Evolutionary conservation across 2,113 vertebrate genomes (phyloP), one percentile per base, ranked within the genome.

Genomic region (Archilochus colubris): DNA sequence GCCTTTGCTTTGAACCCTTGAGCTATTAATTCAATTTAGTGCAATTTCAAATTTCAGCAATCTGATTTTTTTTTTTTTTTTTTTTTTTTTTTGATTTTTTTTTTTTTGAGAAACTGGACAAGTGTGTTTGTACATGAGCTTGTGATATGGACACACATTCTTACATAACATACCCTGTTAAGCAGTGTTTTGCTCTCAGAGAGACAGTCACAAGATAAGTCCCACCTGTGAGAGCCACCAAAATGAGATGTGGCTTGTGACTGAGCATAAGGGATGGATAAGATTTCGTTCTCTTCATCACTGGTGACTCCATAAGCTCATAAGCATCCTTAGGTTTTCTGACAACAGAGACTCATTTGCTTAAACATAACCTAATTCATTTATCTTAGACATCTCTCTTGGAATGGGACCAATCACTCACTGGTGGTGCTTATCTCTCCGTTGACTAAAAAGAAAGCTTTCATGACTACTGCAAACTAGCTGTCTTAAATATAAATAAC

Each of bases 371-470:
- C 8, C 30, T 58, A 54, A 23, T 78, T 82, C 4, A 0, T 78
- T 78, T 69, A 12, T 57, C 20, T 40, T 44, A 30, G 31, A 16
- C 5, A 6, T 53, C 59, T 84, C 5, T 40, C 23, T 69, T 68
- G 43, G n/a, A 70, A 31, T 18, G 23, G 21, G 28, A 40, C 15
- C 27, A 14, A 0, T 22, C 2, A 0, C 17, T 70, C 16, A 33
- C 21, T 51, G 43, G 6, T 33, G 17, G 21, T 36, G 6, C n/a
- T 77, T 68, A 22, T 68, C 68, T 82, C 33, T 59, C 31, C 57
- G 23, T 36, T 36, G 54, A 80, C 58, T 86, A 12, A 68, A 82
- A 36, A 15, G 6, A 44, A 86, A 72, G 12, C 31, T 43, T 86
- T 55, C 27, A 33, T 53, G 5, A 61, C 38, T 80, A 31, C 58